These are phyloP conservation scores for Eumeta japonica DNA, from an alignment of 1,140 invertebrate species.

Conservation along the genomic window DNA sequence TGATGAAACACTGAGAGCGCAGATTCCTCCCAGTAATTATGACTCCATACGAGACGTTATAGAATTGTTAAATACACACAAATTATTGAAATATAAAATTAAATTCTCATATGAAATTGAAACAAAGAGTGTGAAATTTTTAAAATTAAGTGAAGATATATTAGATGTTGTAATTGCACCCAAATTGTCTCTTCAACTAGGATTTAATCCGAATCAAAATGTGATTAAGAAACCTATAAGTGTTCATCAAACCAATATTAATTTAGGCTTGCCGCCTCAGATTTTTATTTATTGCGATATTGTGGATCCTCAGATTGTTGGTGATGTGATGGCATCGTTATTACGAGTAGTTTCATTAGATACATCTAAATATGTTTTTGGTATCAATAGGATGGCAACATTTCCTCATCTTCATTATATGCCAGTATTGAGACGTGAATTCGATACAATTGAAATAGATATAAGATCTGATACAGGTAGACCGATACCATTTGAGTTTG, in stretches of 20 bases:
- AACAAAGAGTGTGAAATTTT: slow-evolving; percentile 11
- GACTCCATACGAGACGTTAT: slow-evolving; percentile 16
- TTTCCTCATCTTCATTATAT: slow-evolving; percentile 22
- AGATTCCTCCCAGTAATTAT: slow-evolving; percentile 20
- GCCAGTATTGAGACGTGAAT: slow-evolving; percentile 20
- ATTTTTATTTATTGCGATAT: slow-evolving; percentile 33
- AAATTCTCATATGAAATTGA: slow-evolving; percentile 13
- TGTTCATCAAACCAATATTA: slow-evolving; percentile 17
- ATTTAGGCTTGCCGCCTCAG: slow-evolving; percentile 19
- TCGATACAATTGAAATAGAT: slow-evolving; percentile 27
- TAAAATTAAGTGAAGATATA: slow-evolving; percentile 4
- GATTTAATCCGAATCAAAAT: slow-evolving; percentile 16
- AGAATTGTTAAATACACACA: slow-evolving; percentile 7
- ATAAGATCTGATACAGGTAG: slow-evolving; percentile 21
- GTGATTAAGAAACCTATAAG: slow-evolving; percentile 10
- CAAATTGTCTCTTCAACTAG: slow-evolving; percentile 13
- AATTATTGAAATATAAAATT: slow-evolving; percentile 7
- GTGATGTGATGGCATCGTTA: slow-evolving; percentile 23
- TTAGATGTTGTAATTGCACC: slow-evolving; percentile 12
- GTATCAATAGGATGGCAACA: slow-evolving; percentile 20
- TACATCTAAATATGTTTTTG: slow-evolving; percentile 17
- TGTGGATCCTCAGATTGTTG: slow-evolving; percentile 26
- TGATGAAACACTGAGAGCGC: slow-evolving; percentile 17
- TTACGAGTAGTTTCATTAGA: slow-evolving; percentile 23
- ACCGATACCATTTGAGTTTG: slow-evolving; percentile 30